A percentile compares a stretch with the other conserved stretches of the same genome.
phyloP scores from a whole-genome alignment of 2,888 invertebrate species.

The Cephus pygmeus region DNA sequence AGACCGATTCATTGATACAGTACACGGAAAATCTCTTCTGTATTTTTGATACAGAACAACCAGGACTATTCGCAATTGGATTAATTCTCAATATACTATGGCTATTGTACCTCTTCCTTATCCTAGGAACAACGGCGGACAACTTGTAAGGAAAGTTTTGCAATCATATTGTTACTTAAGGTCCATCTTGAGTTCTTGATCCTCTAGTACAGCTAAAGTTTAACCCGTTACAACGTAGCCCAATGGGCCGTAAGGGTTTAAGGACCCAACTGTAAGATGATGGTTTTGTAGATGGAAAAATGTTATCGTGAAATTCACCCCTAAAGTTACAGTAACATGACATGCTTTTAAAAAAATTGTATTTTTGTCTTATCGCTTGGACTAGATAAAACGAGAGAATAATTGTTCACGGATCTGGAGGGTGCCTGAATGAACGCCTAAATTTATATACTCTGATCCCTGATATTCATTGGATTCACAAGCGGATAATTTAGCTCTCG shows the following conservation, averaged over 20 bases:
- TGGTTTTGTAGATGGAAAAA: not conserved
- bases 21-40: constrained; percentile 65
- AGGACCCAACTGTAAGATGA: not conserved
- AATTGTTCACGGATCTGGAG: not conserved
- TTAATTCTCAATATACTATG: constrained; percentile 61
- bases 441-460: not conserved
- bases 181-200: not conserved
- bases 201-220: not conserved
- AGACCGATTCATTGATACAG: constrained; percentile 50
- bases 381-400: not conserved
- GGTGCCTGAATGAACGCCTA: not conserved
- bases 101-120: constrained; percentile 69
- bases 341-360: not conserved
- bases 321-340: not conserved
- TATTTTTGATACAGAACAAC: constrained; percentile 43
- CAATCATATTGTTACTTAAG: not conserved
- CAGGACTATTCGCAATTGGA: constrained; percentile 40
- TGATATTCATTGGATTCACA: not conserved
- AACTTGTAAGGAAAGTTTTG: constrained; percentile 67
- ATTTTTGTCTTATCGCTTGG: not conserved
- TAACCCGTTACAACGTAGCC: not conserved
- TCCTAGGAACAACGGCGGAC: constrained; percentile 70
- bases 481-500: not conserved
- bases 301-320: not conserved
- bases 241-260: not conserved